Percentiles rank a stretch among this genome's conserved stretches.
phyloP scores from a whole-genome alignment of 2,888 invertebrate species.

The Vandiemenella viatica region DNA sequence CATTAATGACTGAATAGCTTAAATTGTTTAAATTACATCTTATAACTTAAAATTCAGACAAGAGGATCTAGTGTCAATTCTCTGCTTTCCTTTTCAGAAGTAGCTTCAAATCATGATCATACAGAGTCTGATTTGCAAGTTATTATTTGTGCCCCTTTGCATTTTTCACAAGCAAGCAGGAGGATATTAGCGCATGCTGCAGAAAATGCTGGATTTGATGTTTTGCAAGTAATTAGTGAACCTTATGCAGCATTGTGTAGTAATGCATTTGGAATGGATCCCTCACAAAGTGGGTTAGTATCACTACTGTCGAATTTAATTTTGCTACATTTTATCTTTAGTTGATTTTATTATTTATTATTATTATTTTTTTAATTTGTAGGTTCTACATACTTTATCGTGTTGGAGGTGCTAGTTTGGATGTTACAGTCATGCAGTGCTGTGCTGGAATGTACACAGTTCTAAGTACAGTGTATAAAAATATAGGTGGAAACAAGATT shows the following conservation, averaged over 20 bases:
- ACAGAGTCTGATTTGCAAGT: constrained; percentile 41
- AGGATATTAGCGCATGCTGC: constrained; percentile 46
- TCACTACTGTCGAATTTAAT: too few species aligned
- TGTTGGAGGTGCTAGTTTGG: constrained; percentile 56
- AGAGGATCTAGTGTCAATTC: neutral
- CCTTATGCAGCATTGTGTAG: constrained; percentile 57
- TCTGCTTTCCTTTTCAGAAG: constrained; percentile 27
- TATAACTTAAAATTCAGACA: too few species aligned
- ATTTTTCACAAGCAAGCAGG: constrained; percentile 43
- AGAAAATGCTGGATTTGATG: constrained; percentile 56
- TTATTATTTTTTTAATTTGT: constrained; percentile 23
- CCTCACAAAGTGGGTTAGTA: constrained; percentile 25
- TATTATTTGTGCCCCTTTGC: constrained; percentile 54
- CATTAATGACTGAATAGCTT: too few species aligned
- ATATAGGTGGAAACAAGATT: constrained; percentile 53
- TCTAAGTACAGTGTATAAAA: constrained; percentile 41
- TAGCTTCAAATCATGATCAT: constrained; percentile 45
- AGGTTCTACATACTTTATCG: constrained; percentile 55
- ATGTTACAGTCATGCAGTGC: constrained; percentile 47
- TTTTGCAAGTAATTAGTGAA: constrained; percentile 57
- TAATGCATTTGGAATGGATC: too few species aligned
- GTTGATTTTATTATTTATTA: neutral
- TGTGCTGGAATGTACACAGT: constrained; percentile 49
- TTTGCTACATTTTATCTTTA: too few species aligned
- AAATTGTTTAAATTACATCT: too few species aligned